Percentiles rank a stretch among this genome's conserved stretches.
These are phyloP conservation scores for Melitaea athalia DNA, from an alignment of 2,888 invertebrate species.

Conservation along the genomic window DNA sequence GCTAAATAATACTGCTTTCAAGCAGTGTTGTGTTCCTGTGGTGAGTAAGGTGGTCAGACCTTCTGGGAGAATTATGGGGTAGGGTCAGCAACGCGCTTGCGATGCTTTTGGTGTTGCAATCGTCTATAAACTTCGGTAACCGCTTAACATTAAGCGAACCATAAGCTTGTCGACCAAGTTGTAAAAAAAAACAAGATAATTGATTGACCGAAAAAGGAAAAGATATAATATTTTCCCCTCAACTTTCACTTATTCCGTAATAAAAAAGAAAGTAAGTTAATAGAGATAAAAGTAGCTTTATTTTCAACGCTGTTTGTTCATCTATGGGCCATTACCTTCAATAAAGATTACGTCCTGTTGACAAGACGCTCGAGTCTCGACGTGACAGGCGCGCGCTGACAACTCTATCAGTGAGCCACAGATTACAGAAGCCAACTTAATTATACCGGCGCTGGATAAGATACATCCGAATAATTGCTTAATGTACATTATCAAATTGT, in stretches of 20 bases:
- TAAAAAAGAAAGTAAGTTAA: background rate
- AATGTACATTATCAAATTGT: too few relatives aligned
- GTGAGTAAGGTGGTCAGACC: too few relatives aligned
- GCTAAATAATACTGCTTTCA: too few relatives aligned
- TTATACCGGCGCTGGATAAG: background rate
- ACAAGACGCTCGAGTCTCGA: constrained; percentile 1
- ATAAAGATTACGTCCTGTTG: constrained; percentile 25
- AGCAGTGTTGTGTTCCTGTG: too few relatives aligned
- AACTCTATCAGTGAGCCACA: constrained; percentile 16
- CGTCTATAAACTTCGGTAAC: too few relatives aligned
- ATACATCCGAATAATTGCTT: background rate
- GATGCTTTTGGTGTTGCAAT: too few relatives aligned
- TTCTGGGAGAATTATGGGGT: too few relatives aligned
- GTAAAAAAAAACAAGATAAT: too few relatives aligned
- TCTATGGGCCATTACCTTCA: constrained; percentile 18
- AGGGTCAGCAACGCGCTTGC: too few relatives aligned
- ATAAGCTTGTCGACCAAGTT: too few relatives aligned
- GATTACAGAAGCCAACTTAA: background rate
- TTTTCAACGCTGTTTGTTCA: background rate
- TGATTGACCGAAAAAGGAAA: background rate
- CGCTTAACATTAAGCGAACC: too few relatives aligned
- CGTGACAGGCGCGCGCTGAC: constrained; percentile 2
- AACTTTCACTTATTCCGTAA: background rate
- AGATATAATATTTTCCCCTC: background rate
- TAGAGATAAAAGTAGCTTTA: constrained; percentile 1